Base-by-base conservation (phyloP, 2,113 vertebrate species). In the Ibidorhyncha struthersii region DNA sequence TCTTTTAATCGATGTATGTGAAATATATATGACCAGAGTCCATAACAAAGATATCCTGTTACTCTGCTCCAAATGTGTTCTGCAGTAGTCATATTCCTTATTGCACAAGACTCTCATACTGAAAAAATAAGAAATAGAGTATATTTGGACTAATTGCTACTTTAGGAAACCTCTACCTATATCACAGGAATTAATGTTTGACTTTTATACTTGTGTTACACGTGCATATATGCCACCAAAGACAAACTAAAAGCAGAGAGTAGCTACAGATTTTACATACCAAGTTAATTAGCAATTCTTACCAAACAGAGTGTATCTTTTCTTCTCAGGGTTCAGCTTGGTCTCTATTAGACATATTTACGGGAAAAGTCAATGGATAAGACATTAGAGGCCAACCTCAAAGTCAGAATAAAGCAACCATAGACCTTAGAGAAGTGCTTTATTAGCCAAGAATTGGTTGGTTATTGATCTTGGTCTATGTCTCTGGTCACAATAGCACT, bases 401-500 rank as follows among this genome's bases (percentile, higher is more conserved):
- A 99, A 99, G 99, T 98, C 99, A 99, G 98, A 98, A 98, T 96
- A 98, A 98, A 98, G 98, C 99, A 99, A 99, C 98, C 98, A 96
- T 98, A 97, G 97, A 99, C 99, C 98, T 99, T 98, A 99, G 98
- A 99, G 99, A 99, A 99, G 99, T 99, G 99, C 99, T 99, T 99
- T 99, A 99, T 99, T 99, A 99, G 99, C 99, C 99, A 99, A 99
- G 98, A 99, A 98, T 99, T 98, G 99, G 98, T 99, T 99, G 98
- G 97, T 99, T 99, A 99, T 99, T 99, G 99, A 99, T 99, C 98
- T 98, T 43, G 99, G 99, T 99, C 99, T 99, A 97, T 98, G 98
- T 98, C 99, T 99, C 99, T 99, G 99, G 99, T 99, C 99, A 99
- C 99, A 99, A 96, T 98, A 99, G 99, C 99, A 99, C 99, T 99